Evolutionary conservation across 2,113 vertebrate genomes (phyloP).

Genomic region (Odobenus rosmarus): DNA sequence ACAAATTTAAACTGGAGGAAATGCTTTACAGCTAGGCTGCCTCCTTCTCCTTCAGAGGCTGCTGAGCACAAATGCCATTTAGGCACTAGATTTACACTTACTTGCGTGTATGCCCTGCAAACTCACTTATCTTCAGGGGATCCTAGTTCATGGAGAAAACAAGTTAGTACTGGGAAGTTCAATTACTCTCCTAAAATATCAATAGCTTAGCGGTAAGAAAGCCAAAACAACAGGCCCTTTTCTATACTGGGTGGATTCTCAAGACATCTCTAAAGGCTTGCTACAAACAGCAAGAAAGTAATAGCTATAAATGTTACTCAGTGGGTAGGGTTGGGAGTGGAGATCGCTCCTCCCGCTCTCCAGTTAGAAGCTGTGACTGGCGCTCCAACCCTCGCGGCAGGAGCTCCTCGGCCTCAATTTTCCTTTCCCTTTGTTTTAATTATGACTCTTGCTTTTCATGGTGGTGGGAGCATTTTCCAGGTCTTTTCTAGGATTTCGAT

Average conservation of each 20-base stretch:
- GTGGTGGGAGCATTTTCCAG: neutral
- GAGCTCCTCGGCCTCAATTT: slow-evolving; percentile 74
- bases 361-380: slow-evolving; percentile 74
- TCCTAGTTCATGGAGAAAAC: slow-evolving; percentile 84
- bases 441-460: neutral
- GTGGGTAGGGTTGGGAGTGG: slow-evolving; percentile 80
- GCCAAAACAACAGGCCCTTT: slow-evolving; percentile 88
- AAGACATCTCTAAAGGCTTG: slow-evolving; percentile 87
- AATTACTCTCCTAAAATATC: slow-evolving; percentile 87
- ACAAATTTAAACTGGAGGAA: slow-evolving; percentile 67
- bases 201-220: slow-evolving; percentile 89
- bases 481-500: slow-evolving; percentile 5
- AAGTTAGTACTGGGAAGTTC: slow-evolving; percentile 84
- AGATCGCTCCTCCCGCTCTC: slow-evolving; percentile 50
- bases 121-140: slow-evolving; percentile 80
- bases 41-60: slow-evolving; percentile 74
- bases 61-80: slow-evolving; percentile 80
- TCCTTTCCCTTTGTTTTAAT: slow-evolving; percentile 74
- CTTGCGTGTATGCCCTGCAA: slow-evolving; percentile 81
- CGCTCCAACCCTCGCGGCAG: slow-evolving; percentile 65
- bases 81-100: slow-evolving; percentile 81
- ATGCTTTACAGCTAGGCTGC: slow-evolving; percentile 69
- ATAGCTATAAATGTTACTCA: slow-evolving; percentile 86
- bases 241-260: slow-evolving; percentile 91
- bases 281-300: slow-evolving; percentile 86